phyloP scores from a whole-genome alignment of 2,113 vertebrate genomes.

The Hymenochirus boettgeri region DNA sequence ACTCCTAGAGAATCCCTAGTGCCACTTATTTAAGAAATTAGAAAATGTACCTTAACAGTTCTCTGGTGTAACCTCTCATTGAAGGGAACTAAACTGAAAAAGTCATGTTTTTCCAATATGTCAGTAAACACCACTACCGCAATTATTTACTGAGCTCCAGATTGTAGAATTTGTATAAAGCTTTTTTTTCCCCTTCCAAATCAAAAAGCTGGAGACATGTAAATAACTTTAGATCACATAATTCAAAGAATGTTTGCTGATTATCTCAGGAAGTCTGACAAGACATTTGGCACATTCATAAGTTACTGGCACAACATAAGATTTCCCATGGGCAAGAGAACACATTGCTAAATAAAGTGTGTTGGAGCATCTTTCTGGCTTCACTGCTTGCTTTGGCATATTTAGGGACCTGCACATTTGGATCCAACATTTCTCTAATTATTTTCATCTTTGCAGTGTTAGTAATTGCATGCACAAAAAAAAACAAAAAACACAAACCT shows the following conservation, averaged over 20 bases:
- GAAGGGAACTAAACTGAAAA: too few relatives aligned
- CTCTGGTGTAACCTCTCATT: too few relatives aligned
- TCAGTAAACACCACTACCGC: too few relatives aligned
- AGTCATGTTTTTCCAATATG: too few relatives aligned
- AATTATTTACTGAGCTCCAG: too few relatives aligned
- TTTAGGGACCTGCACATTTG: slow-evolving; percentile 4
- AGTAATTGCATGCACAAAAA: not conserved
- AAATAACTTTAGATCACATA: slow-evolving; percentile 8
- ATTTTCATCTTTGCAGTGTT: not conserved
- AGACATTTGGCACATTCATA: not conserved
- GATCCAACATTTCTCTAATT: not conserved
- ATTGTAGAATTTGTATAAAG: too few relatives aligned
- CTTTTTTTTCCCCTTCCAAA: too few relatives aligned
- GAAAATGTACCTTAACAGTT: too few relatives aligned
- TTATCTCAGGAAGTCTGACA: slow-evolving; percentile 3
- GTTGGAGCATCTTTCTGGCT: slow-evolving; percentile 19
- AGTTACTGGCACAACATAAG: not conserved
- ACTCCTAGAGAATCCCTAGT: too few relatives aligned
- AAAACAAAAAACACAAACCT: not conserved
- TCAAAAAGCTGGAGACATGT: slow-evolving; percentile 1
- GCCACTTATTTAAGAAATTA: too few relatives aligned
- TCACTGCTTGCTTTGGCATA: not conserved
- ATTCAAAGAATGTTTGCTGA: slow-evolving; percentile 2
- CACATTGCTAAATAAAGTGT: slow-evolving; percentile 5
- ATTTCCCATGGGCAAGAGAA: not conserved